Conservation (phyloP, 2,888 invertebrate species). For the Epirrhoe alternata region DNA sequence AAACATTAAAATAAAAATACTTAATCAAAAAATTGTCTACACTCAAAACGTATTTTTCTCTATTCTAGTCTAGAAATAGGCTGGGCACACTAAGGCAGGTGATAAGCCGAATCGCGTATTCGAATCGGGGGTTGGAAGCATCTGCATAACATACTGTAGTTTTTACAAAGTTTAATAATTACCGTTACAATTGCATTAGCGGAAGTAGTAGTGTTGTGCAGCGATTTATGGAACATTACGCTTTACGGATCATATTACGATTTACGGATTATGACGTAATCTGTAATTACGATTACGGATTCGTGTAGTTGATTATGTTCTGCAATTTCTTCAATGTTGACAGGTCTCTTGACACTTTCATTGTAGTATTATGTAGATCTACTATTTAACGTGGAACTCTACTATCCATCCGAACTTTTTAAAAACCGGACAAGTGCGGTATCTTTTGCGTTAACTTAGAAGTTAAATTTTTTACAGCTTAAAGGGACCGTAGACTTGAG, state of each 20-base stretch:
- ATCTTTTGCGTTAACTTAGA: no score
- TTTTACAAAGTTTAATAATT: slow-evolving; percentile 15
- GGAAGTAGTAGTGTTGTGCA: slow-evolving; percentile 19
- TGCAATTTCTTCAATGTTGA: neutral
- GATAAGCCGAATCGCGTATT: slow-evolving; percentile 7
- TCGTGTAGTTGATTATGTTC: neutral
- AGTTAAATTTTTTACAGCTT: no score
- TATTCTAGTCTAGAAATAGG: no score
- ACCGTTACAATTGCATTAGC: slow-evolving; percentile 15
- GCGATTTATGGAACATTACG: slow-evolving; percentile 8
- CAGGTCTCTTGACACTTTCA: neutral
- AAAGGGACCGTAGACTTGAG: no score
- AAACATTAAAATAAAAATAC: no score
- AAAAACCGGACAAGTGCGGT: no score
- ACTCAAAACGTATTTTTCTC: no score
- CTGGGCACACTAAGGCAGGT: neutral
- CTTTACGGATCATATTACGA: slow-evolving; percentile 4
- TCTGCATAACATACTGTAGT: slow-evolving; percentile 13
- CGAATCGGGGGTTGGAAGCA: neutral
- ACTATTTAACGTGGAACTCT: neutral
- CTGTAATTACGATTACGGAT: slow-evolving; percentile 1
- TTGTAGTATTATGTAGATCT: neutral
- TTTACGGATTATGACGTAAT: slow-evolving; percentile 10
- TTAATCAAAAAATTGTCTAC: no score
- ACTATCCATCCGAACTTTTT: no score